A percentile compares a stretch with the other conserved stretches of the same genome.
Evolutionary conservation across 1,140 invertebrate genomes (phyloP).

Genomic region (Brachionus manjavacas): DNA sequence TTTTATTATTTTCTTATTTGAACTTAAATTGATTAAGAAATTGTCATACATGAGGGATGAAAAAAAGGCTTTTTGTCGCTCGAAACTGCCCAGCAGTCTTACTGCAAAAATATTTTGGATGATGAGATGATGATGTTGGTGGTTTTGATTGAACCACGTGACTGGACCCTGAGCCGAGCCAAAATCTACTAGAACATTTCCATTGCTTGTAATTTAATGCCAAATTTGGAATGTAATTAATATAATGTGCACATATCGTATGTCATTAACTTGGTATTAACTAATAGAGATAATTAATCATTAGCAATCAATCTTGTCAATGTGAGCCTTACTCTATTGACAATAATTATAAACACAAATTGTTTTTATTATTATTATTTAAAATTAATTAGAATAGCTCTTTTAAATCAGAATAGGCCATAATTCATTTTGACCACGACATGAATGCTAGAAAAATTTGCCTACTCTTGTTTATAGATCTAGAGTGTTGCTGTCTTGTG

Average conservation of each 20-base stretch:
- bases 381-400: conserved; percentile 1
- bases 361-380: neutral
- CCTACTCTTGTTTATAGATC: neutral
- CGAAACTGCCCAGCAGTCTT: no score
- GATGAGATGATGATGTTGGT: no score
- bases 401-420: neutral
- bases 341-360: conserved; percentile 27
- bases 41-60: no score
- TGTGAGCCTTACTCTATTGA: neutral
- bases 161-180: neutral
- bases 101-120: no score
- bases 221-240: neutral
- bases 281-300: neutral
- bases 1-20: no score
- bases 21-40: no score
- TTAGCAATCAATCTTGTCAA: conserved; percentile 17
- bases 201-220: neutral
- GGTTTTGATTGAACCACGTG: neutral
- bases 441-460: neutral
- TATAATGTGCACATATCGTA: neutral
- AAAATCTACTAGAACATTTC: neutral
- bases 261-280: neutral
- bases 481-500: neutral
- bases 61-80: no score
- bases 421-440: neutral